A percentile compares a stretch with the other conserved stretches of the same genome.
These are phyloP conservation scores for Meles meles DNA, from an alignment of 2,113 vertebrate species.

Conservation along the genomic window DNA sequence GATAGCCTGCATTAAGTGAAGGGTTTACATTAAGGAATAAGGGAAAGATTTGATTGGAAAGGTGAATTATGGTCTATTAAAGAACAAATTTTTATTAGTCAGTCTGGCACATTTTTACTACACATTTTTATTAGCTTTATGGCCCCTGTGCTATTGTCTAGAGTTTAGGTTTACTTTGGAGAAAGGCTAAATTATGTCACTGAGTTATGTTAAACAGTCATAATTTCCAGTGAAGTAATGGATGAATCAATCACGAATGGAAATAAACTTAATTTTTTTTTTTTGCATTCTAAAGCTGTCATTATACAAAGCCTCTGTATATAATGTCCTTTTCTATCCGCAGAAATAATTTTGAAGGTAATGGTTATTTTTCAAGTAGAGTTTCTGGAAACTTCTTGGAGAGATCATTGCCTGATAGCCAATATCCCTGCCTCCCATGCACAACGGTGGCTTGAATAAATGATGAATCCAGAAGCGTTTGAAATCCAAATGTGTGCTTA, in stretches of 20 bases:
- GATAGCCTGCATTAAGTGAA: background rate
- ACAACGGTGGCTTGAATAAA: background rate
- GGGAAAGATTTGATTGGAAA: background rate
- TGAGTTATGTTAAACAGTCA: background rate
- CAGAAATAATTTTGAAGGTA: background rate
- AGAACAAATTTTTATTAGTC: background rate
- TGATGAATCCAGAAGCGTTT: background rate
- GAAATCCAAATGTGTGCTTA: background rate
- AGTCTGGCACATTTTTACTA: background rate
- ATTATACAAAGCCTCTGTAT: background rate
- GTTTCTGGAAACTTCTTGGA: background rate
- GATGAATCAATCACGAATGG: background rate
- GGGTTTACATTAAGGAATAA: background rate
- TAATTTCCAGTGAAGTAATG: background rate
- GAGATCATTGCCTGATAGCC: background rate
- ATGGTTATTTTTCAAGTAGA: background rate
- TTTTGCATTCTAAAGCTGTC: background rate
- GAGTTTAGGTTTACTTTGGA: conserved; percentile 12
- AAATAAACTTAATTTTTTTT: background rate
- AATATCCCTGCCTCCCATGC: background rate
- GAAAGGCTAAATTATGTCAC: background rate
- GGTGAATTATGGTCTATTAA: background rate
- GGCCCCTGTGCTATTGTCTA: background rate
- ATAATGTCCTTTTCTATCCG: background rate
- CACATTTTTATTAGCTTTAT: background rate